Evolutionary conservation across 2,797 vertebrate species (phyloP).

Genomic region (Gadopsis marmoratus): DNA sequence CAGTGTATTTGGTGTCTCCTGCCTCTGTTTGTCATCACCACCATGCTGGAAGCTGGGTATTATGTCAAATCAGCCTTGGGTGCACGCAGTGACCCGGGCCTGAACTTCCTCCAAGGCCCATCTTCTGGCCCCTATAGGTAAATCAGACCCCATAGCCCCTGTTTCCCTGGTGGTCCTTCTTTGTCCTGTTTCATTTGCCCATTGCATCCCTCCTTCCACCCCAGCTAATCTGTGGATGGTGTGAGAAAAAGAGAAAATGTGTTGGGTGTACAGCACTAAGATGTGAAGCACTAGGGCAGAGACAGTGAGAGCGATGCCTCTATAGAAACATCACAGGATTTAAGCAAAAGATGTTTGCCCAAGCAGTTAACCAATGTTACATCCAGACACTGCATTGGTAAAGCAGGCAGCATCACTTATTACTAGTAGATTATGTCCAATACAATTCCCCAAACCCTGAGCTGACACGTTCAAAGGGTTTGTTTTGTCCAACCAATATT

Average conservation of each 20-base stretch:
- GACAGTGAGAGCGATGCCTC: not conserved
- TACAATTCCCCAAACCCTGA: not conserved
- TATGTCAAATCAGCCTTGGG: conserved; percentile 61
- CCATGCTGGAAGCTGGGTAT: conserved; percentile 32
- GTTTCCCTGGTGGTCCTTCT: conserved; percentile 73
- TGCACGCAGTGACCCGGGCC: conserved; percentile 64
- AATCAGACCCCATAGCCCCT: conserved; percentile 25
- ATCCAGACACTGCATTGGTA: not conserved
- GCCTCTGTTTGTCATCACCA: conserved; percentile 37
- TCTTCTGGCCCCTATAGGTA: conserved; percentile 55
- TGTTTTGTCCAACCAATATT: not conserved
- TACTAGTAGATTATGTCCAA: not conserved
- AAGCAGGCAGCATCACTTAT: not conserved
- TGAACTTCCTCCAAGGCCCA: conserved; percentile 49
- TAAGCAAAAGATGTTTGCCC: not conserved
- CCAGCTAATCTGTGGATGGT: conserved; percentile 4
- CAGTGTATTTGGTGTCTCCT: conserved; percentile 38
- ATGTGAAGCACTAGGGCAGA: not conserved
- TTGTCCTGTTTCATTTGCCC: conserved; percentile 67
- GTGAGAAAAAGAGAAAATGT: conserved; percentile 19
- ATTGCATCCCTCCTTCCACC: conserved; percentile 33
- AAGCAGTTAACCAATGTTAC: not conserved
- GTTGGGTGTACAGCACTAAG: not conserved
- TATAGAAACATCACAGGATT: not conserved
- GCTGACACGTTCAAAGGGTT: not conserved